These are phyloP conservation scores for Perccottus glenii DNA, from an alignment of 2,113 vertebrate species.

Conservation along the genomic window DNA sequence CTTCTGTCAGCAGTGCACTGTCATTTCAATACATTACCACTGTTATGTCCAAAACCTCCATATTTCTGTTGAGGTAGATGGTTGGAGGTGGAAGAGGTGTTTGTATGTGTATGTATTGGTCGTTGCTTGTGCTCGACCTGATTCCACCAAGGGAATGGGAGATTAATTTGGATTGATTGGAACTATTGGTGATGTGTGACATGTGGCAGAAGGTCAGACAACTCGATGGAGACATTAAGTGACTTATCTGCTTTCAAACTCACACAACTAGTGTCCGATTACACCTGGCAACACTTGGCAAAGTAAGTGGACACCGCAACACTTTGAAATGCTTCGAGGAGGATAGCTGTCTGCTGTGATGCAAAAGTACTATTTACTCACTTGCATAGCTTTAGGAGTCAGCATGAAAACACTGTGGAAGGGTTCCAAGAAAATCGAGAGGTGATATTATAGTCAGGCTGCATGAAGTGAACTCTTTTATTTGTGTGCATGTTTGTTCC, in stretches of 20 bases:
- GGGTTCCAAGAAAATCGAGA: not conserved
- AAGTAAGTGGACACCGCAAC: not conserved
- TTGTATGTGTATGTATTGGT: not conserved
- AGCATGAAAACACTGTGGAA: not conserved
- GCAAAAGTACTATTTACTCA: not conserved
- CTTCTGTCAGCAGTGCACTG: no score
- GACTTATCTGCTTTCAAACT: conserved; percentile 38
- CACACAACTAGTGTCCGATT: conserved; percentile 20
- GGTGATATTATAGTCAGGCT: not conserved
- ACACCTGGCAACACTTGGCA: conserved; percentile 13
- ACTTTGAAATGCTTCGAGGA: not conserved
- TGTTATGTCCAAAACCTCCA: no score
- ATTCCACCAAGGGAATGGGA: not conserved
- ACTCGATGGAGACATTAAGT: conserved; percentile 40
- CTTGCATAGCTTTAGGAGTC: not conserved
- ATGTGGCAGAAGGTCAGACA: conserved; percentile 40
- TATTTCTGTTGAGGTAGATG: no score
- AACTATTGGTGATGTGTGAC: conserved; percentile 44
- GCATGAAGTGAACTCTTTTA: not conserved
- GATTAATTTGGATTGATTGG: conserved; percentile 57
- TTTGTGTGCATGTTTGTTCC: conserved; percentile 3
- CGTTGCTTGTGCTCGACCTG: not conserved
- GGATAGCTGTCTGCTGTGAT: no score
- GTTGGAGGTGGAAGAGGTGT: no score
- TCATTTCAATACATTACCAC: not conserved